A percentile compares a stretch with the other conserved stretches of the same genome.
phyloP scores from a whole-genome alignment of 2,113 vertebrate genomes.

The Paramormyrops kingsleyae region DNA sequence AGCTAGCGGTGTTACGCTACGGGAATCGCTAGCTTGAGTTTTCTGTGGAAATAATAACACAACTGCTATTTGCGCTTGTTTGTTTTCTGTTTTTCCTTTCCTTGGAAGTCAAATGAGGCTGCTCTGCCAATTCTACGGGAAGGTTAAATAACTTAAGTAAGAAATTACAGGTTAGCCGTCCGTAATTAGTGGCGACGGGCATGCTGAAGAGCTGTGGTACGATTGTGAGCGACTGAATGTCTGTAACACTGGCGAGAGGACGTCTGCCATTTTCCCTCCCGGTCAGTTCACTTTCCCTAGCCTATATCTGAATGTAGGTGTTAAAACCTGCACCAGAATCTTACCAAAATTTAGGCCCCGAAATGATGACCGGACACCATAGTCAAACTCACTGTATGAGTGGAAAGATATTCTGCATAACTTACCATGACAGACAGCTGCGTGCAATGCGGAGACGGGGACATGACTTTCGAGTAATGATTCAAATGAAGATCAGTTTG shows the following conservation, averaged over 20 bases:
- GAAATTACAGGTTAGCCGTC: conserved; percentile 30
- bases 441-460: not conserved
- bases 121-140: not conserved
- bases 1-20: not conserved
- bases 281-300: not conserved
- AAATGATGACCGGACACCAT: not conserved
- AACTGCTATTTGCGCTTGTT: conserved; percentile 25
- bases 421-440: not conserved
- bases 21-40: not conserved
- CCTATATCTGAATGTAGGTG: not conserved
- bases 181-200: conserved; percentile 22
- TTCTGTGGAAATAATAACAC: conserved; percentile 19
- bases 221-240: conserved; percentile 25
- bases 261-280: conserved; percentile 32
- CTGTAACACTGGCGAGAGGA: conserved; percentile 32
- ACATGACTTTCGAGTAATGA: not conserved
- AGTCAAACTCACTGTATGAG: not conserved
- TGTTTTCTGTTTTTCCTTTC: conserved; percentile 16
- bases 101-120: not conserved
- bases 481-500: not conserved
- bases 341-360: not conserved
- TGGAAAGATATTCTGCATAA: not conserved
- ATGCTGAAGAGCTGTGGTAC: conserved; percentile 13
- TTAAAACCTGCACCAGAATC: not conserved
- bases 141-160: conserved; percentile 15